These are phyloP conservation scores for Carassius carassius DNA, from an alignment of 2,113 vertebrate genomes.

Conservation along the genomic window DNA sequence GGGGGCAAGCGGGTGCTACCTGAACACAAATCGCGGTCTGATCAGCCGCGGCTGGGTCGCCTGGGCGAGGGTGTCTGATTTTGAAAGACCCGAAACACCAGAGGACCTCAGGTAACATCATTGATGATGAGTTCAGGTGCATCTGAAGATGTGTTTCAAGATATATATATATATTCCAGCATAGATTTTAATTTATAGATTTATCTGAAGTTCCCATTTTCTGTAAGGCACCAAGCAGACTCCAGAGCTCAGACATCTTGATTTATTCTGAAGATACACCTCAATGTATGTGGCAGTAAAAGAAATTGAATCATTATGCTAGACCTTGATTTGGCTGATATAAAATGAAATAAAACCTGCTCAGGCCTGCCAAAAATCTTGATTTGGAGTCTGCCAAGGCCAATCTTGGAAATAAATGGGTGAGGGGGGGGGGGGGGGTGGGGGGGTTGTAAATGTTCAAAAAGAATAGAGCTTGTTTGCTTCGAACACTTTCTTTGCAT, in stretches of 20 bases:
- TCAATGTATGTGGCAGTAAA: conserved; percentile 15
- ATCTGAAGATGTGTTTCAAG: too few relatives aligned
- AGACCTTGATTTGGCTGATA: conserved; percentile 42
- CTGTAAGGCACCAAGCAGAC: background rate
- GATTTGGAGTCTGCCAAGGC: conserved; percentile 20
- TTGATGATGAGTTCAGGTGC: too few relatives aligned
- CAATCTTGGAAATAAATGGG: conserved; percentile 19
- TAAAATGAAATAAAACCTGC: conserved; percentile 36
- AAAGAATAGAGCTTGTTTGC: conserved; percentile 36
- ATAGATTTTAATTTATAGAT: conserved; percentile 12
- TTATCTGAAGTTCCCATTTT: conserved; percentile 15
- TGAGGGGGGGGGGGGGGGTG: background rate
- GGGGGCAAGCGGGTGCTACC: too few relatives aligned
- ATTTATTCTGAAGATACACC: conserved; percentile 36
- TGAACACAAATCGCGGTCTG: too few relatives aligned
- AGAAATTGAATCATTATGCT: conserved; percentile 46
- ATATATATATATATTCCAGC: background rate
- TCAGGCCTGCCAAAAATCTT: conserved; percentile 18
- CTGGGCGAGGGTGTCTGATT: too few relatives aligned
- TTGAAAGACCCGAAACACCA: too few relatives aligned
- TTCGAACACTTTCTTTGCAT: conserved; percentile 36
- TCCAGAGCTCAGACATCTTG: conserved; percentile 24
- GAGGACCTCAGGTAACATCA: too few relatives aligned
- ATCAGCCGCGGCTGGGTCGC: too few relatives aligned
- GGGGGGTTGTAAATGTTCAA: background rate